Conservation (phyloP, 1,140 invertebrate species). For the Drosophila trapezifrons region DNA sequence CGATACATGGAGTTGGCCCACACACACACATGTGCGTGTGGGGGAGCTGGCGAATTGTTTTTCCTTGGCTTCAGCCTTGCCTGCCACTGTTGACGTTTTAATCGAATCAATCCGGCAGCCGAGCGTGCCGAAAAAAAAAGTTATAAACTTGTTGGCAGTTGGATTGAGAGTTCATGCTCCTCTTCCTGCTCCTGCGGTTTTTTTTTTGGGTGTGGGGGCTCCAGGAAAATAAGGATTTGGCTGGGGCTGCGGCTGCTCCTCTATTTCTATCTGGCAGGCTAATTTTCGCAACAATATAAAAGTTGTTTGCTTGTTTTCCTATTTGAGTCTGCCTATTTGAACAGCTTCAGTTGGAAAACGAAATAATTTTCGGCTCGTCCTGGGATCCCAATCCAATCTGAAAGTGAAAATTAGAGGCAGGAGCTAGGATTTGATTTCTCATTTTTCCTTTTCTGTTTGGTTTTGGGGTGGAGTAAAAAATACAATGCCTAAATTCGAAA, state of each 20-base stretch:
- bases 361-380: constrained; percentile 46
- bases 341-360: constrained; percentile 29
- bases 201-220: constrained; percentile 1
- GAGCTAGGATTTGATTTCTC: constrained; percentile 17
- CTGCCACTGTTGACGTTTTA: constrained; percentile 76
- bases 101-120: constrained; percentile 73
- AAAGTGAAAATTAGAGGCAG: constrained; percentile 44
- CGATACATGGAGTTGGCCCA: constrained; percentile 2
- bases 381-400: constrained; percentile 10
- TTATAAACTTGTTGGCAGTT: constrained; percentile 73
- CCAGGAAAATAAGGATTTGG: neutral
- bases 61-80: constrained; percentile 42
- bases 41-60: constrained; percentile 66
- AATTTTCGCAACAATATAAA: constrained; percentile 66
- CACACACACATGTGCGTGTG: constrained; percentile 18
- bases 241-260: constrained; percentile 16
- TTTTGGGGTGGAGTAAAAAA: neutral
- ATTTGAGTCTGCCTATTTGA: constrained; percentile 28
- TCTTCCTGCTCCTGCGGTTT: constrained; percentile 15
- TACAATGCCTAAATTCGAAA: too few relatives aligned
- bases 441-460: too few relatives aligned
- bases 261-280: constrained; percentile 60
- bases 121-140: constrained; percentile 57
- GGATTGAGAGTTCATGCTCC: constrained; percentile 47
- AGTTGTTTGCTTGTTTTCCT: constrained; percentile 48